Conservation (phyloP, 2,113 vertebrate genomes). For the Mormyrus iriodes region DNA sequence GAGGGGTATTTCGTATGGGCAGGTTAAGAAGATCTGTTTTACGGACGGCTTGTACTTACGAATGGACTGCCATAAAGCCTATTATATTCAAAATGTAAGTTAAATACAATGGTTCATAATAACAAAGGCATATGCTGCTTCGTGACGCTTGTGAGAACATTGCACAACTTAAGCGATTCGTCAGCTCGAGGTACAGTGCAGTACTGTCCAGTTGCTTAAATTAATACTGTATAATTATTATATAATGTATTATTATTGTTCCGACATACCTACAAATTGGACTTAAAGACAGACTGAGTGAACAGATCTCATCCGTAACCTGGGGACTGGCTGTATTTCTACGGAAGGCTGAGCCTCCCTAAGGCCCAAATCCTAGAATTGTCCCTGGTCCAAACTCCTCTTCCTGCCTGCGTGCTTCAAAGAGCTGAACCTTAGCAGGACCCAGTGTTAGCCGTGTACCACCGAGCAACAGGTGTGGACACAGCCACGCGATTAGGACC, state of each 20-base stretch:
- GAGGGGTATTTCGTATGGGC: background rate
- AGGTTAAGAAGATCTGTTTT: background rate
- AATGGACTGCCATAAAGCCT: background rate
- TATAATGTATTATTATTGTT: background rate
- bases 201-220: background rate
- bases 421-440: background rate
- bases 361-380: background rate
- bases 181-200: background rate
- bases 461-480: background rate
- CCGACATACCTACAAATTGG: background rate
- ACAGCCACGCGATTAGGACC: background rate
- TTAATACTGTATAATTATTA: background rate
- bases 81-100: background rate
- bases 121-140: background rate
- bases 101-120: background rate
- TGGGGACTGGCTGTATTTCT: background rate
- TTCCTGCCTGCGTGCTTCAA: background rate
- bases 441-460: background rate
- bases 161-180: background rate
- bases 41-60: background rate
- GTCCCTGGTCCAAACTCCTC: background rate
- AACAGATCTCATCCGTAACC: background rate
- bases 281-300: no score
- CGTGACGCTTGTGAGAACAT: background rate
- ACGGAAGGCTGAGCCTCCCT: background rate